Conservation (phyloP, 2,797 vertebrate genomes). For the Muraenolepis orangiensis region DNA sequence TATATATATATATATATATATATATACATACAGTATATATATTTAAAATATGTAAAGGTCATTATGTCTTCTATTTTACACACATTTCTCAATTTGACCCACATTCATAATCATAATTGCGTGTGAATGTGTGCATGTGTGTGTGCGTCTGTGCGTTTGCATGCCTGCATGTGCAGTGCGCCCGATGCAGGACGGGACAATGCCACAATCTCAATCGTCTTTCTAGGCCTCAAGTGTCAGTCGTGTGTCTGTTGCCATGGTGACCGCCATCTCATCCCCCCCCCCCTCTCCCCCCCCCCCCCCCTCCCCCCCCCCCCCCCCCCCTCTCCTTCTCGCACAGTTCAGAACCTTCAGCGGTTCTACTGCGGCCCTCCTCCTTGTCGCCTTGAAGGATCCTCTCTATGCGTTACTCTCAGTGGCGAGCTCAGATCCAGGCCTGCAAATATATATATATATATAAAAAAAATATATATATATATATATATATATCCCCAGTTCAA, state of each 20-base stretch:
- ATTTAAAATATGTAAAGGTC: too few species aligned
- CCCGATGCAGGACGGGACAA: background rate
- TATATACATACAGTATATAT: too few species aligned
- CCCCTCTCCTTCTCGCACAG: background rate
- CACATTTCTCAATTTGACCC: background rate
- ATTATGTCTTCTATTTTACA: background rate
- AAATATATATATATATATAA: background rate
- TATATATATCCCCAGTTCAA: background rate
- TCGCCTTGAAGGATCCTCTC: background rate
- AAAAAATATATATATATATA: background rate
- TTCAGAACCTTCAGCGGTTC: background rate
- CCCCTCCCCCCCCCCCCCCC: background rate
- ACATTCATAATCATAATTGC: background rate
- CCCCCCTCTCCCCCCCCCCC: background rate
- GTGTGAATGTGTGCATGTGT: background rate
- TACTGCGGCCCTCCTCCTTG: background rate
- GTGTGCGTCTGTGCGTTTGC: conserved; percentile 10
- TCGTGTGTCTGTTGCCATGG: background rate
- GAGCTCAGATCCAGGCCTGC: background rate
- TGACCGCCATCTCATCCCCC: background rate
- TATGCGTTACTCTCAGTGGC: background rate
- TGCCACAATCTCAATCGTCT: background rate
- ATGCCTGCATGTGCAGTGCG: conserved; percentile 3
- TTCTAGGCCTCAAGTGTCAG: background rate
- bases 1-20: too few species aligned